Percentiles rank a stretch among this genome's conserved stretches.
Evolutionary conservation across 2,113 vertebrate species (phyloP).

Genomic region (Oreotragus oreotragus): DNA sequence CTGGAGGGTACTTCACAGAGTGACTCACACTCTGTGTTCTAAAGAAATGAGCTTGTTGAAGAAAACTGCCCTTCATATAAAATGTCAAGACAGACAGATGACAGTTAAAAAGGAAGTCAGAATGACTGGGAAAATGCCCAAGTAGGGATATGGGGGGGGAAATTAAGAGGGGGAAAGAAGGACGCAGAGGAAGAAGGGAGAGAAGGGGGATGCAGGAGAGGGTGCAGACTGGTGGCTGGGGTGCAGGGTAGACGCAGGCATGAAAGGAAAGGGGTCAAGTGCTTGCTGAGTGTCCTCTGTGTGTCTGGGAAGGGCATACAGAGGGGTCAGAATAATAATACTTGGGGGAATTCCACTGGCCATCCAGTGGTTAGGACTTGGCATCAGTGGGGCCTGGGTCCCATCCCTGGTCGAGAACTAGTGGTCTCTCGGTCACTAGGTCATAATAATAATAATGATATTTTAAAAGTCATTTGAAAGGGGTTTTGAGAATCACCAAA

Average conservation of each 20-base stretch:
- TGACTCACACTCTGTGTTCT: not conserved
- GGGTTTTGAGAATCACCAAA: not conserved
- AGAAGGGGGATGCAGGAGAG: fast-evolving
- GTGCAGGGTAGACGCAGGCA: not conserved
- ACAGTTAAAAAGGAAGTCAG: not conserved
- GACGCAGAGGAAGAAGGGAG: not conserved
- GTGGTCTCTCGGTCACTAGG: not conserved
- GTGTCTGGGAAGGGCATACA: not conserved
- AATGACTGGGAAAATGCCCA: not conserved
- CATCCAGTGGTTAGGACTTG: not conserved
- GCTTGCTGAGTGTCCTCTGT: not conserved
- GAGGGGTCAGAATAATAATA: not conserved
- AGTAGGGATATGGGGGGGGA: not conserved
- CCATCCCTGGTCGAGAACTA: not conserved
- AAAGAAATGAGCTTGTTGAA: not conserved
- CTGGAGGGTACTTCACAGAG: fast-evolving
- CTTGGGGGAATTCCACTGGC: not conserved
- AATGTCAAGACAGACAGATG: not conserved
- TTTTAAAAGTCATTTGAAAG: not conserved
- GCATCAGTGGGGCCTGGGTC: not conserved
- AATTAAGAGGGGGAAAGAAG: not conserved
- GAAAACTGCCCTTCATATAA: not conserved
- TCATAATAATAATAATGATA: not conserved
- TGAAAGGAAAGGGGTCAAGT: not conserved
- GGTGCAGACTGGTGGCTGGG: fast-evolving